Base-by-base conservation (phyloP, 1,140 invertebrate genomes). In the Whitmania pigra region DNA sequence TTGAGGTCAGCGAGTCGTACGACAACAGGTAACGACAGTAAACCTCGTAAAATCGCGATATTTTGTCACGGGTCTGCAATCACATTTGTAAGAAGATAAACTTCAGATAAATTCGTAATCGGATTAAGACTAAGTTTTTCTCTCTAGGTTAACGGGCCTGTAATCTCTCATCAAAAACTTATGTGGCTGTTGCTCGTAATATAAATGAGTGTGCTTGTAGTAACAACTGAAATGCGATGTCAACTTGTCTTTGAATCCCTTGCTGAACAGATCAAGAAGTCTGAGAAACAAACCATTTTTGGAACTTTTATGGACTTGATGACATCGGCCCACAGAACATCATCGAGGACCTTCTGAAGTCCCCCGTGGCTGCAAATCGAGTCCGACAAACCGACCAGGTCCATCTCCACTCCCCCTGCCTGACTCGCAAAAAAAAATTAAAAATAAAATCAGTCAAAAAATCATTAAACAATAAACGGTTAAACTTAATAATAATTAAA, bases 1-100 rank as follows among this genome's bases (percentile, higher is more conserved):
- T 78, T 77, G 86, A 85, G 0, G 89, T 89, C 9, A 96, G 80
- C 0, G 89, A 91, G 75, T 93, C 91, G 79, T 93, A 96, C 0
- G 93, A 91, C 71, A 97, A 81, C 40, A 96, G 83, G 83, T 93
- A 95, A 86, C 93, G 93, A 80, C 92, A 91, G 80, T 95, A 97
- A 72, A 94, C 89, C 76, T 91, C 88, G 79, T 96, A 92, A 13
- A 97, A 81, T 80, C 92, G 92, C 2, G 88, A 89, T 7, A 89
- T 87, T 36, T 90, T 84, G 81, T 93, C 90, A 77, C 92, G 89
- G 0, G 89, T 88, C 82, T 83, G 74, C 1, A 18, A 18, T 49
- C 15, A 17, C 2, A 49, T 49, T 49, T 49, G 43, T 17, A 49
- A 49, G 15, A 49, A 49, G 43, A 49, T 49, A 15, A 36, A 36